These are phyloP conservation scores for Melopsittacus undulatus DNA, from an alignment of 2,797 vertebrate species.

Conservation along the genomic window DNA sequence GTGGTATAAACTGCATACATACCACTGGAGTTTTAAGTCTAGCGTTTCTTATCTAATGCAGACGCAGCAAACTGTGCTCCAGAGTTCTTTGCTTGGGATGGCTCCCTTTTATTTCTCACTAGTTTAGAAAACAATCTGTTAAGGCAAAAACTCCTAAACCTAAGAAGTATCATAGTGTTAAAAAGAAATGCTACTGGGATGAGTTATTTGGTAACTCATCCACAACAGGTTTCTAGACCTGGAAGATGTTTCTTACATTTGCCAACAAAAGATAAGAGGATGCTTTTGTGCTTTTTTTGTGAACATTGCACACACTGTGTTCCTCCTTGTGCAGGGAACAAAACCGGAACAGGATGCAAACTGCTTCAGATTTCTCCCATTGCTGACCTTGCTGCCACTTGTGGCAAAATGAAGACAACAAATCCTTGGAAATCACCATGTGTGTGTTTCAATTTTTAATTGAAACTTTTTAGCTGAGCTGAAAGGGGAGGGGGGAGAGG, in stretches of 20 bases:
- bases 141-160: neutral
- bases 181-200: neutral
- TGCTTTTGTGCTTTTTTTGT: neutral
- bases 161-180: neutral
- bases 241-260: neutral
- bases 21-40: neutral
- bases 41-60: neutral
- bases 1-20: neutral
- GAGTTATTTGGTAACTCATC: neutral
- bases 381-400: constrained; percentile 61
- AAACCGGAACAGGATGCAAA: constrained; percentile 43
- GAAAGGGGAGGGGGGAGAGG: neutral
- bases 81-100: neutral
- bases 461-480: constrained; percentile 62
- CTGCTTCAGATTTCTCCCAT: constrained; percentile 42
- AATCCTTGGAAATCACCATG: constrained; percentile 62
- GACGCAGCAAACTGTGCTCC: neutral
- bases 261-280: neutral
- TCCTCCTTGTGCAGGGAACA: neutral
- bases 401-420: constrained; percentile 59
- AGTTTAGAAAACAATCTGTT: neutral
- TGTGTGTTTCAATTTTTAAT: constrained; percentile 73
- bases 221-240: neutral
- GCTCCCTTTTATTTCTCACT: neutral
- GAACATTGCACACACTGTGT: neutral